phyloP scores from a whole-genome alignment of 1,140 invertebrate genomes.

The Lerema accius region DNA sequence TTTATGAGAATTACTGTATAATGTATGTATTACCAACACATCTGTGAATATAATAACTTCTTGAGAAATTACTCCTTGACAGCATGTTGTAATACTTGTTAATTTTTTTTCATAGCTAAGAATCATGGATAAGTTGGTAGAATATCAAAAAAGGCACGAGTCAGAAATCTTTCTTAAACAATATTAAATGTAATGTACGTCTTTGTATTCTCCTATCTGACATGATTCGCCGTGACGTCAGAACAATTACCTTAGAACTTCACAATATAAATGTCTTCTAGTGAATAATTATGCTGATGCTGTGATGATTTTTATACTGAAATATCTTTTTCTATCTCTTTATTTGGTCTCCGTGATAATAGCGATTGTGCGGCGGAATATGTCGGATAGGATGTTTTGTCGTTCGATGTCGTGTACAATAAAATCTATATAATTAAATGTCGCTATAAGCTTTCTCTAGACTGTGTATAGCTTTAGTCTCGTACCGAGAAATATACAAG shows the following conservation, averaged over 20 bases:
- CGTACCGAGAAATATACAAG: slow-evolving; percentile 16
- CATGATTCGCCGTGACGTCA: not conserved
- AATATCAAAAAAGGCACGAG: too few species aligned
- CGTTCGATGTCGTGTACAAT: slow-evolving; percentile 54
- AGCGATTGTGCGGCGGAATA: not conserved
- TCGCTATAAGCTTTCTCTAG: slow-evolving; percentile 54
- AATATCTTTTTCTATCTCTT: slow-evolving; percentile 2
- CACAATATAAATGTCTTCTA: not conserved
- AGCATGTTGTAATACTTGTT: too few species aligned
- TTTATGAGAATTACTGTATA: too few species aligned
- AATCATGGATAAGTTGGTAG: too few species aligned
- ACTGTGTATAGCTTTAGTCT: slow-evolving; percentile 47
- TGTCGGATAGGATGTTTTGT: slow-evolving; percentile 20
- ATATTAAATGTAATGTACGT: too few species aligned
- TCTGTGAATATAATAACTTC: too few species aligned
- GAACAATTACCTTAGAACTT: not conserved
- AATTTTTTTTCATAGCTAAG: too few species aligned
- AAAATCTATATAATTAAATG: slow-evolving; percentile 37
- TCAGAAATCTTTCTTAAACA: too few species aligned
- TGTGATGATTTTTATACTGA: slow-evolving; percentile 19
- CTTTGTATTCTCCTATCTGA: not conserved
- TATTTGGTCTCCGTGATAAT: not conserved
- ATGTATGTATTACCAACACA: too few species aligned
- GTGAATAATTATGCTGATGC: slow-evolving; percentile 1
- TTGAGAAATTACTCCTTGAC: too few species aligned